Base-by-base conservation (phyloP, 2,113 vertebrate species). In the Meleagris gallopavo region DNA sequence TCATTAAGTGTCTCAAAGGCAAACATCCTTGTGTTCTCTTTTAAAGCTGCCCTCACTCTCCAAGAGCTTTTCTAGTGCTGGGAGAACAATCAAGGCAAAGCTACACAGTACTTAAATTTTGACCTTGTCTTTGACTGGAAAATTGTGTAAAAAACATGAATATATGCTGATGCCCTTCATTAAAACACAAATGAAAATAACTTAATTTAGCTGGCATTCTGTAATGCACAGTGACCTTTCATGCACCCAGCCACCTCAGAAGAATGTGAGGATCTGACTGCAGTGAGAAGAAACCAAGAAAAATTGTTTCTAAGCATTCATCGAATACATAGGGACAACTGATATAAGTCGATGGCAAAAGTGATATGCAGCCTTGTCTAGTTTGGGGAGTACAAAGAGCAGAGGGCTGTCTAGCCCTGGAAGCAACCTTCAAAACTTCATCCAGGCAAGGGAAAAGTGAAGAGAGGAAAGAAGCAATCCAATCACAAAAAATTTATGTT, bases 141-240 rank as follows among this genome's bases (percentile, higher is more conserved):
- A 78, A 67, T 6, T 21, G 10, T 36, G 16, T 55, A 65, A 85
- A 84, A 79, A 43, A 57, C 36, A 58, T 61, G 20, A 20, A 30
- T 5, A 22, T 12, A 24, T 32, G 22, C 11, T 73, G 30, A 24
- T 24, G 79, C 8, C 11, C 9, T 74, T 82, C 18, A 11, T n/a
- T 69, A 32, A 90, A 75, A 13, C 11, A 21, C 10, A 52, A 34
- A 60, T 21, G 25, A 88, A 74, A 78, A 86, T 30, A 0, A 7
- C 16, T 50, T 69, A 3, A 38, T 27, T 88, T 86, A 36, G 40
- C 34, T 75, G 38, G 2, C 5, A 36, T 67, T 36, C 27, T 2
- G 2, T 15, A 64, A 14, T 21, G 10, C 13, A 60, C 50, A 92
- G 57, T 0, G 0, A 72, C 7, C 15, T 75, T 3, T 3, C 0